Evolutionary conservation across 2,797 vertebrate species (phyloP), one percentile per base, ranked within the genome.

Genomic region (Typhlichthys subterraneus): DNA sequence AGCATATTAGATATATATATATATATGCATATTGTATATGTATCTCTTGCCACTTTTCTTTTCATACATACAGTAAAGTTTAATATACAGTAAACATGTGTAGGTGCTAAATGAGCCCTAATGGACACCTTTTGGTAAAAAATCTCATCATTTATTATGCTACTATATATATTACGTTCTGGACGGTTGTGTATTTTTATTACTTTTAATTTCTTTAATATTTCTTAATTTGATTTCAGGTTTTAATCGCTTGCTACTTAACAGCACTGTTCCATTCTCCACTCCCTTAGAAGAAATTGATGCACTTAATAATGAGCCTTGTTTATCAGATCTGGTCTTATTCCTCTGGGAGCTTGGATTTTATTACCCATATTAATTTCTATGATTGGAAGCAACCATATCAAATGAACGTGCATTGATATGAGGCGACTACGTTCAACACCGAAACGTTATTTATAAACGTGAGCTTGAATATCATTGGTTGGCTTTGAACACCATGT

Each of bases 381-480:
- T 75, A 76, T 77, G 79, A 84, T 81, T 79, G 54, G 66, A 83
- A 77, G 70, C 72, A 77, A 65, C 69, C 65, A 55, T 76, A 73
- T 83, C 56, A 79, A 77, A 81, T 83, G 60, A 82, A 76, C 83
- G 81, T 82, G 74, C 69, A 70, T 76, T 76, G 76, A 81, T 80
- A 76, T 64, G 61, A 74, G 72, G 53, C 70, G 71, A 73, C 75
- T 65, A 60, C 62, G 57, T 79, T 61, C 63, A 74, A 68, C 60
- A 11, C 47, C 67, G 5, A 15, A 7, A 13, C 14, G 0, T 11
- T 48, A 12, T 60, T 19, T 57, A 64, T 67, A 70, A 74, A 71
- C 63, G 59, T 75, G 38, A 54, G 72, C 61, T 58, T 69, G 17
- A 75, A 64, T 70, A 66, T 59, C 57, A 45, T 73, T 14, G 9